Evolutionary conservation across 2,797 vertebrate species (phyloP).

Genomic region (Heliangelus exortis): DNA sequence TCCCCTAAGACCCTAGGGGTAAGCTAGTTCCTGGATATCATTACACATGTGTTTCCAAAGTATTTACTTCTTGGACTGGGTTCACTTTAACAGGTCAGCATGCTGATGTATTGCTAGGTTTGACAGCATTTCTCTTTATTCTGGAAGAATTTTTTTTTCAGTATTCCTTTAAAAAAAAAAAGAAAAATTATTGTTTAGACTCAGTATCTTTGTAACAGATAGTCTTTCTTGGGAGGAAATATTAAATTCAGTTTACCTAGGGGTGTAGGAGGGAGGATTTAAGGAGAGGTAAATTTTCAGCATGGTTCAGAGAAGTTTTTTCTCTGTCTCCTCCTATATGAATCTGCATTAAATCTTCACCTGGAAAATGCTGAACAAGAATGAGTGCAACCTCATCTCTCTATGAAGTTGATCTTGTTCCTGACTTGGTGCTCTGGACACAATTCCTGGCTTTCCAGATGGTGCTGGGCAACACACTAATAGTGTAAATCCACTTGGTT

Average conservation of each 20-base stretch:
- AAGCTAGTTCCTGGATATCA: background rate
- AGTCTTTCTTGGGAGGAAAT: background rate
- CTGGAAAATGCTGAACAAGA: background rate
- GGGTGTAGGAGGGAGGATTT: background rate
- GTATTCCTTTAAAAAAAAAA: background rate
- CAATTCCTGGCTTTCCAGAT: background rate
- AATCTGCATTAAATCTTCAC: background rate
- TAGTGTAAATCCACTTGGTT: background rate
- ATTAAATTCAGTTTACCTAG: background rate
- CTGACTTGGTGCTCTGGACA: background rate
- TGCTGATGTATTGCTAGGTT: background rate
- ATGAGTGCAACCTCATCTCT: accelerated
- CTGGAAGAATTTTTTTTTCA: background rate
- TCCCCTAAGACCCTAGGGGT: background rate
- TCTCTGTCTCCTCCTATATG: background rate
- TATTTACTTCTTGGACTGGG: background rate
- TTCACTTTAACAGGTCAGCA: background rate
- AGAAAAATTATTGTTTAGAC: background rate
- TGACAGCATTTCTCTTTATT: background rate
- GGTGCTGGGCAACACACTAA: background rate
- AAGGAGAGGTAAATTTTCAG: background rate
- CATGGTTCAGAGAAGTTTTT: background rate
- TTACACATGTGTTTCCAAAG: background rate
- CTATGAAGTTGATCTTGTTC: background rate
- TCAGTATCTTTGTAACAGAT: background rate